These are phyloP conservation scores for Poecilia latipinna DNA, from an alignment of 2,113 vertebrate genomes.

Conservation along the genomic window DNA sequence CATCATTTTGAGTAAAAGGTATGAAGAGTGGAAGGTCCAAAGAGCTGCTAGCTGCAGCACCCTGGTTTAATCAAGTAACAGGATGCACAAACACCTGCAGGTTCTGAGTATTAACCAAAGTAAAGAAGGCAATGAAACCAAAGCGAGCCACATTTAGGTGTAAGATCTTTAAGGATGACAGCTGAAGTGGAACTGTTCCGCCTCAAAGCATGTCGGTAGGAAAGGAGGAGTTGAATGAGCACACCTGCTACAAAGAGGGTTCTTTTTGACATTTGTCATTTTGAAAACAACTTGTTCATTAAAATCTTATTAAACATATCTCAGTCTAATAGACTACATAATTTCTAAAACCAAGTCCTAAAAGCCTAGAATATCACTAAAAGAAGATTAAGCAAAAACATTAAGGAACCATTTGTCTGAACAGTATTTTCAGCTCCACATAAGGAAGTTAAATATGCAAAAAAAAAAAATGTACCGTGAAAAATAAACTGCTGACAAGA, in stretches of 20 bases:
- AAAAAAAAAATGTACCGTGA: neutral
- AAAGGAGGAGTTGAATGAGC: constrained; percentile 24
- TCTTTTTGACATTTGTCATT: too few relatives aligned
- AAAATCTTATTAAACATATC: neutral
- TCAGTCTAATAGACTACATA: neutral
- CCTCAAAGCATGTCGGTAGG: neutral
- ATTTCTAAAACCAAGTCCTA: neutral
- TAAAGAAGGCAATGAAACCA: constrained; percentile 15
- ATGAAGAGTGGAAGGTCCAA: neutral
- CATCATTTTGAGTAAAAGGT: neutral
- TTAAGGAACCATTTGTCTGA: too few relatives aligned
- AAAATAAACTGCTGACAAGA: neutral
- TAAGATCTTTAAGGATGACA: neutral
- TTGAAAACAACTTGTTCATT: neutral
- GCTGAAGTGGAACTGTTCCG: constrained; percentile 39
- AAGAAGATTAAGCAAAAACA: too few relatives aligned
- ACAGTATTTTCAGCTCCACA: too few relatives aligned
- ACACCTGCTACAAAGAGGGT: neutral
- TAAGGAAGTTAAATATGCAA: neutral
- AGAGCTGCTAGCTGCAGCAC: neutral
- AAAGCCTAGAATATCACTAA: too few relatives aligned
- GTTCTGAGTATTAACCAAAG: neutral
- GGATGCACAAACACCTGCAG: neutral
- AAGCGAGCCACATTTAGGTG: neutral
- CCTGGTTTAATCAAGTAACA: neutral